Percentiles rank a stretch among this genome's conserved stretches.
phyloP scores from a whole-genome alignment of 2,888 invertebrate species.

The Xylophagus ater region DNA sequence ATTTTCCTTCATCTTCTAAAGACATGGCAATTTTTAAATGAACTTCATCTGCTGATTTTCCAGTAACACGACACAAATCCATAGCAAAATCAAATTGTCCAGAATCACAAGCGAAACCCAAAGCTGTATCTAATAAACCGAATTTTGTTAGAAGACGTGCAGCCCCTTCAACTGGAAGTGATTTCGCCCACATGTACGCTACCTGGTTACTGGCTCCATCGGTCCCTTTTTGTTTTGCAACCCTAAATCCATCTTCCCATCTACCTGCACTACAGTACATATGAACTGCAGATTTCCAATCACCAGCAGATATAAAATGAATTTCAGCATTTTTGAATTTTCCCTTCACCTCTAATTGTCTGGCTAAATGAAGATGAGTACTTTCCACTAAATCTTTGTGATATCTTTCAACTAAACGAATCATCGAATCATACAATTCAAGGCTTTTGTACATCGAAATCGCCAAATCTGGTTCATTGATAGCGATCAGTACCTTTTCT shows the following conservation, averaged over 20 bases:
- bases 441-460: conserved; percentile 95
- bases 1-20: conserved; percentile 82
- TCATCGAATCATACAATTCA: conserved; percentile 81
- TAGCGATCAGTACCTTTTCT: conserved; percentile 81
- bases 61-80: conserved; percentile 63
- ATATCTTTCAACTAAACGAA: conserved; percentile 77
- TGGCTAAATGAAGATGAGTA: conserved; percentile 83
- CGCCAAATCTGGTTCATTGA: conserved; percentile 83
- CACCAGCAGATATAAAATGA: conserved; percentile 68
- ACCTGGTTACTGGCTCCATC: conserved; percentile 53
- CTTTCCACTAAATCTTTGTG: conserved; percentile 77
- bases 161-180: conserved; percentile 84
- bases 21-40: conserved; percentile 86
- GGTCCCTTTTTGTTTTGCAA: conserved; percentile 54
- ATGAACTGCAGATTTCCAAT: conserved; percentile 83
- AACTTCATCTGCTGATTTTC: conserved; percentile 68
- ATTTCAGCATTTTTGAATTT: conserved; percentile 85
- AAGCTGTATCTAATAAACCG: conserved; percentile 74
- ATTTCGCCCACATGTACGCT: conserved; percentile 90
- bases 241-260: conserved; percentile 86
- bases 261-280: conserved; percentile 75
- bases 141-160: conserved; percentile 83
- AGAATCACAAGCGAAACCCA: conserved; percentile 86
- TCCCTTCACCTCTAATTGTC: conserved; percentile 76
- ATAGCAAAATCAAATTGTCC: conserved; percentile 90